Evolutionary conservation across 2,113 vertebrate genomes (phyloP).

Genomic region (Clarias gariepinus): DNA sequence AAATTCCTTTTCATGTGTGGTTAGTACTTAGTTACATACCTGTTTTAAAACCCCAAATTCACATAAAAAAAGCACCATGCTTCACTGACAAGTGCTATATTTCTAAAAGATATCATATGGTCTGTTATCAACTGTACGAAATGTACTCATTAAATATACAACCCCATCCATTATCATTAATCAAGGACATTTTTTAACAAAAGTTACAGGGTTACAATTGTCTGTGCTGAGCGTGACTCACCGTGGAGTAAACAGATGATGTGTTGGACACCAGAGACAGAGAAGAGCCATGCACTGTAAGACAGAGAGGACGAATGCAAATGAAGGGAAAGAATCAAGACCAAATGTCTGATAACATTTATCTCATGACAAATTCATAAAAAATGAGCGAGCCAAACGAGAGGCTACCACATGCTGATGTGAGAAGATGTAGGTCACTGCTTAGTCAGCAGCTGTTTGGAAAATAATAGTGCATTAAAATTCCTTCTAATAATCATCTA

Average conservation of each 20-base stretch:
- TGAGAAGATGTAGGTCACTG: neutral
- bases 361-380: neutral
- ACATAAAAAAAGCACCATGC: neutral
- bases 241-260: conserved; percentile 50
- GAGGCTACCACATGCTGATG: conserved; percentile 27
- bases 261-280: conserved; percentile 52
- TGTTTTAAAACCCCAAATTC: neutral
- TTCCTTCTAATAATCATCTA: conserved; percentile 18
- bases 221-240: conserved; percentile 21
- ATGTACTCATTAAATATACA: neutral
- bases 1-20: neutral
- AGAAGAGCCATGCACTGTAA: conserved; percentile 50
- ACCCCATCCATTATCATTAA: neutral
- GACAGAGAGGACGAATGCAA: neutral
- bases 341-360: neutral
- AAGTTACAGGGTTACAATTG: neutral
- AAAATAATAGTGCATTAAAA: conserved; percentile 23
- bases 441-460: conserved; percentile 29
- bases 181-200: neutral
- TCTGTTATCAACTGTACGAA: neutral
- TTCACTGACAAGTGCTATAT: neutral
- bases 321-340: neutral
- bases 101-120: neutral
- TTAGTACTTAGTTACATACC: neutral
- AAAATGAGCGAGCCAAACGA: conserved; percentile 2